Conservation (phyloP, 2,888 invertebrate genomes). For the Andrena minutula region DNA sequence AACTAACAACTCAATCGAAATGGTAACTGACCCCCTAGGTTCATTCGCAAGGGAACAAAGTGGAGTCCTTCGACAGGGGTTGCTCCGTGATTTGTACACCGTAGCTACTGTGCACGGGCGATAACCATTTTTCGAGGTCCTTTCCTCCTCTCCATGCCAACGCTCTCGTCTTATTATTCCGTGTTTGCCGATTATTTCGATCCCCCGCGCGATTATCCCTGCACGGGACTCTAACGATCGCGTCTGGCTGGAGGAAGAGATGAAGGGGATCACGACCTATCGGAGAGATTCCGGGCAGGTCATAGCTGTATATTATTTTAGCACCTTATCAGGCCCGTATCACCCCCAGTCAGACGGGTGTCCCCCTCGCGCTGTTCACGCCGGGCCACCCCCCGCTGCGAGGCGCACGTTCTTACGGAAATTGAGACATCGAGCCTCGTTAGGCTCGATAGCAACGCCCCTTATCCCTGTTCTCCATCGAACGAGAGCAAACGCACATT, state of each 20-base stretch:
- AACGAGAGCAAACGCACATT: slow-evolving; percentile 54
- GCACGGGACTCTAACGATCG: slow-evolving; percentile 19
- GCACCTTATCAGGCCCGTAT: slow-evolving; percentile 77
- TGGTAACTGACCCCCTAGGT: too few relatives aligned
- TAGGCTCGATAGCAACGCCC: slow-evolving; percentile 71
- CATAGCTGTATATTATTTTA: slow-evolving; percentile 77
- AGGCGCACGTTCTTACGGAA: slow-evolving; percentile 79
- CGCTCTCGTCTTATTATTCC: slow-evolving; percentile 15
- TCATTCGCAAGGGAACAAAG: too few relatives aligned
- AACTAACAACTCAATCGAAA: neutral
- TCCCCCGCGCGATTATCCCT: slow-evolving; percentile 9
- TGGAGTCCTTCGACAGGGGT: too few relatives aligned
- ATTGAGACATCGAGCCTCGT: slow-evolving; percentile 83
- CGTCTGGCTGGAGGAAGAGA: neutral
- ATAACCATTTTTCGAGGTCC: neutral
- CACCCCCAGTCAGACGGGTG: slow-evolving; percentile 63
- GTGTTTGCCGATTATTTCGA: slow-evolving; percentile 38
- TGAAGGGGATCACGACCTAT: slow-evolving; percentile 45
- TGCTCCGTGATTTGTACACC: too few relatives aligned
- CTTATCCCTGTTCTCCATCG: slow-evolving; percentile 49
- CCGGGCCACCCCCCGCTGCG: slow-evolving; percentile 59
- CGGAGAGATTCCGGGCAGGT: slow-evolving; percentile 33
- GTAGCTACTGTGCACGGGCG: too few relatives aligned
- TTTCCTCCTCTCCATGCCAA: neutral
- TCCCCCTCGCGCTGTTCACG: slow-evolving; percentile 20